Evolutionary conservation across 2,113 vertebrate genomes (phyloP).

Genomic region (Nymphicus hollandicus): DNA sequence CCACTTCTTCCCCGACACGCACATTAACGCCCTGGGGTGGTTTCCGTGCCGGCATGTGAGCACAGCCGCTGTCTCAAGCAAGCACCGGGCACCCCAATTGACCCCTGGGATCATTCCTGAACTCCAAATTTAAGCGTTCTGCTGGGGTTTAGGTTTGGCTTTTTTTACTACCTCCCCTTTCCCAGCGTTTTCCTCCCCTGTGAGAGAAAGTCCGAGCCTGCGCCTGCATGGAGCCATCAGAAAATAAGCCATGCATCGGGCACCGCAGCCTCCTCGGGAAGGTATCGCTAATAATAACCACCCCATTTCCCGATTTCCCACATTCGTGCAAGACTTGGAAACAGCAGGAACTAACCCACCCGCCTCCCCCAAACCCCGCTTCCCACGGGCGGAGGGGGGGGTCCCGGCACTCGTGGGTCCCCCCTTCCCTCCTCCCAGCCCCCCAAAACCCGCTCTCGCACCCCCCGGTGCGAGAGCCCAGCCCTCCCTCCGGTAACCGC

Average conservation of each 20-base stretch:
- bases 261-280: background rate
- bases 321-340: background rate
- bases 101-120: fast-evolving
- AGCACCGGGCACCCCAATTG: background rate
- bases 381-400: background rate
- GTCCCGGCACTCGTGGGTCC: background rate
- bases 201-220: background rate
- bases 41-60: fast-evolving
- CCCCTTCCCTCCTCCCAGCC: background rate
- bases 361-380: background rate
- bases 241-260: background rate
- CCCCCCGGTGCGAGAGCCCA: too few species aligned
- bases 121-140: fast-evolving
- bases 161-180: background rate
- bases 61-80: fast-evolving
- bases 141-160: background rate
- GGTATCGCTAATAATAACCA: background rate
- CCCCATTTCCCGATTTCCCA: background rate
- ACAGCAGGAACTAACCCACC: background rate
- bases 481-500: too few species aligned
- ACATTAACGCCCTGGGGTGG: background rate
- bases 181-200: background rate
- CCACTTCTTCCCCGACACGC: background rate
- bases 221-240: background rate
- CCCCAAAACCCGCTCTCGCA: too few species aligned